phyloP scores from a whole-genome alignment of 2,113 vertebrate genomes.

The Hipposideros armiger region DNA sequence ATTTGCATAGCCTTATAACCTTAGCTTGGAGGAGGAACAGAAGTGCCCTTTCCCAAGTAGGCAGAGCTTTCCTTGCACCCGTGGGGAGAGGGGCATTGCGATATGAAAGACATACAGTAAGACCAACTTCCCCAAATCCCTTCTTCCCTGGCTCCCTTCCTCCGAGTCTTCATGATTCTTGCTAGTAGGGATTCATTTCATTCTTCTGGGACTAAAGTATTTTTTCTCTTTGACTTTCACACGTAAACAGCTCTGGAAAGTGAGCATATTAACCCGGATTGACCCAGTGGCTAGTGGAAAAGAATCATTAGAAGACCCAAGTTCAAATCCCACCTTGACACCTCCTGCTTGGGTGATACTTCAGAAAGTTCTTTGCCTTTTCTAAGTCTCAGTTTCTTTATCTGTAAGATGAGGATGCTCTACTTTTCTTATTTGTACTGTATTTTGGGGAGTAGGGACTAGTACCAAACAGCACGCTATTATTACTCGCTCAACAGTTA shows the following conservation, averaged over 20 bases:
- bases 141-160: neutral
- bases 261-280: neutral
- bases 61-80: neutral
- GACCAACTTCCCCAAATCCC: neutral
- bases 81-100: neutral
- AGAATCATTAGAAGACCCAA: neutral
- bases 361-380: neutral
- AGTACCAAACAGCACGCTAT: neutral
- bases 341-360: neutral
- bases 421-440: rapidly evolving
- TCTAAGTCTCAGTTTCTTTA: neutral
- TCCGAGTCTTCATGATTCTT: neutral
- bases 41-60: neutral
- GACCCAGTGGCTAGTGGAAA: neutral
- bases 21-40: neutral
- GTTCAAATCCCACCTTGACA: neutral
- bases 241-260: conserved; percentile 43
- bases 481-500: neutral
- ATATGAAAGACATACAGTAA: neutral
- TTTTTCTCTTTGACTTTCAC: conserved; percentile 46
- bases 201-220: conserved; percentile 57
- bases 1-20: neutral
- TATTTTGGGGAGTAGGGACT: neutral
- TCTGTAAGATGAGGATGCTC: neutral
- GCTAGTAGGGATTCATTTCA: neutral